These are phyloP conservation scores for Eurypyga helias DNA, from an alignment of 2,113 vertebrate species.

Conservation along the genomic window DNA sequence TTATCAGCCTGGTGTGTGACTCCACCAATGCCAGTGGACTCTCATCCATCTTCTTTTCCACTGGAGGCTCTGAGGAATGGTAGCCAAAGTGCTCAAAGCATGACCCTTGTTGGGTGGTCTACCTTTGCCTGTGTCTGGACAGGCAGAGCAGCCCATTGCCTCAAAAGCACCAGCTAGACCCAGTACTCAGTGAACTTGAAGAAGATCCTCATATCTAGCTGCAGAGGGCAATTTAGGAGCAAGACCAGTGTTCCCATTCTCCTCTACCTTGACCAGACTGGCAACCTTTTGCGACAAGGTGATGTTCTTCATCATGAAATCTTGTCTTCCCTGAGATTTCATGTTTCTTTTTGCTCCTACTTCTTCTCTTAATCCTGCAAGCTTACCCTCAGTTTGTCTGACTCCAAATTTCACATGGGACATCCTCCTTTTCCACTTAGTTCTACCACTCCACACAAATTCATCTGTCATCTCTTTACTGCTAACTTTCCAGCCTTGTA, in stretches of 20 bases:
- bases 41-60: accelerated
- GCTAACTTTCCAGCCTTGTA: not conserved
- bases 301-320: not conserved
- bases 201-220: not conserved
- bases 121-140: not conserved
- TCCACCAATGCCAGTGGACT: not conserved
- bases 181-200: not conserved
- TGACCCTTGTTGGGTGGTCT: not conserved
- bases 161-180: not conserved
- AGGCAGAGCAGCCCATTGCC: not conserved
- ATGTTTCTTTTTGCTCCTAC: not conserved
- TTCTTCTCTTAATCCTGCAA: not conserved
- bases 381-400: not conserved
- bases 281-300: not conserved
- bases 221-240: not conserved
- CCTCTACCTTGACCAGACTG: not conserved
- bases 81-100: not conserved
- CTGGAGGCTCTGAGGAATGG: not conserved
- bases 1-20: accelerated
- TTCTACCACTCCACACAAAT: not conserved
- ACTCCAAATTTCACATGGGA: not conserved
- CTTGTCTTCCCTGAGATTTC: not conserved
- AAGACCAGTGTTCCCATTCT: not conserved
- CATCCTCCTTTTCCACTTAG: not conserved
- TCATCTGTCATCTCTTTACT: not conserved